Base-by-base conservation (phyloP, 2,888 invertebrate genomes). In the Mesopsocus fuscifrons region DNA sequence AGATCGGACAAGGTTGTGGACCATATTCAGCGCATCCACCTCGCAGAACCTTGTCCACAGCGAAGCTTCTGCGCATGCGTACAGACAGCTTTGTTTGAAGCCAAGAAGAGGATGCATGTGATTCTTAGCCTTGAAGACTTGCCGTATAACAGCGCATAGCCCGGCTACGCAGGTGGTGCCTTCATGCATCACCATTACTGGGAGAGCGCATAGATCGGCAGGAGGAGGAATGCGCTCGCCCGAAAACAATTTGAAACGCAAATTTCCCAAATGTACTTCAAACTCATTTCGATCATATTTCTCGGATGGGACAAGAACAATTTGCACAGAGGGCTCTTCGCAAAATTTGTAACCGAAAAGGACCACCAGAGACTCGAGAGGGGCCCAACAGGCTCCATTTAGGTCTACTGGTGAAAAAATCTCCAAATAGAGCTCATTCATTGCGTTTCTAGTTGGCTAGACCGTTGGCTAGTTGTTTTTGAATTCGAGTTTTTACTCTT, bases 11-110 rank as follows among this genome's bases (percentile, higher is more conserved):
- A 11, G 13, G 30, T 30, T 46, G 26, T 20, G 23, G 0, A 77
- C 61, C 1, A 75, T 69, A 42, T 63, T 58, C 9, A 81, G 68
- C 34, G 88, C 63, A 55, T 88, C 83, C 3, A 82, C 23, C 43
- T 43, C 92, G 65, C 92, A 92, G 57, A 88, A 88, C 54, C 79
- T 80, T 0, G 91, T 92, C 91, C 89, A 91, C 31, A 82, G 66
- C 6, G 88, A 87, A 6, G 73, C 70, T 62, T 88, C 88, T 20
- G 84, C 77, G 42, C 85, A 84, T 2, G 87, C 78, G 52, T 81
- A 68, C 11, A 89, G 63, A 54, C 87, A 87, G 42, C 79, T 72
- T 47, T 71, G 72, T 46, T 84, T 74, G 54, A 87, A 89, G 1
- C 88, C 87, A 30, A 31, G 21, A 16, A 22, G 17, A 34, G 21